A percentile compares a stretch with the other conserved stretches of the same genome.
Conservation (phyloP, 2,113 vertebrate species). For the Chionis minor region DNA sequence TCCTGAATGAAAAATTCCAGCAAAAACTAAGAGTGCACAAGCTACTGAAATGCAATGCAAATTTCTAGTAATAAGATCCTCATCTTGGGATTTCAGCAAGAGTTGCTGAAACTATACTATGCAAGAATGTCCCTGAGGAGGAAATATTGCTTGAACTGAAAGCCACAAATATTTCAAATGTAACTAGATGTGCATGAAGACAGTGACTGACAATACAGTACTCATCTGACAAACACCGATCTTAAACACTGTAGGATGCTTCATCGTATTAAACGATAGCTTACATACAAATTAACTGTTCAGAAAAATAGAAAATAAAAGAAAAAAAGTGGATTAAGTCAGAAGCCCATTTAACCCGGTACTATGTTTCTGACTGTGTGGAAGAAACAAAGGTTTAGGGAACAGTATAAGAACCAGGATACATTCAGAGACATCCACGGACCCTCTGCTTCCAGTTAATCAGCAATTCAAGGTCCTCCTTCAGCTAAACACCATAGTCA, state of each 20-base stretch:
- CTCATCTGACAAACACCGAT: neutral
- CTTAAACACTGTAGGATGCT: neutral
- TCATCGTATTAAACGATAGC: neutral
- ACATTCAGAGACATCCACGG: neutral
- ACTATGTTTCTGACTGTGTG: neutral
- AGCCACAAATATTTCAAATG: conserved; percentile 50
- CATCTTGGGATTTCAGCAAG: conserved; percentile 17
- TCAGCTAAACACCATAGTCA: neutral
- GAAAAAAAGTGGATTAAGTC: neutral
- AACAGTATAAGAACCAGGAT: neutral
- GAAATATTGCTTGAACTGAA: conserved; percentile 60
- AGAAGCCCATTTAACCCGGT: neutral
- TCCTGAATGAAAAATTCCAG: conserved; percentile 29
- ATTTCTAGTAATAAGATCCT: conserved; percentile 48
- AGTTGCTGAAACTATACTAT: conserved; percentile 60
- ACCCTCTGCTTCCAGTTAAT: neutral
- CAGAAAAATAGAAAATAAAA: neutral
- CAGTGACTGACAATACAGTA: neutral
- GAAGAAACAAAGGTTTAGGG: neutral
- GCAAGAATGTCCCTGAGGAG: conserved; percentile 52
- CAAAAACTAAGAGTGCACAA: conserved; percentile 1
- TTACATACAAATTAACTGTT: neutral
- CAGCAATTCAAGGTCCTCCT: neutral
- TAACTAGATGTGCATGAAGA: neutral
- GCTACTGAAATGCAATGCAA: conserved; percentile 19